These are phyloP conservation scores for Tenthredo amoena DNA, from an alignment of 2,888 invertebrate genomes.

Conservation along the genomic window DNA sequence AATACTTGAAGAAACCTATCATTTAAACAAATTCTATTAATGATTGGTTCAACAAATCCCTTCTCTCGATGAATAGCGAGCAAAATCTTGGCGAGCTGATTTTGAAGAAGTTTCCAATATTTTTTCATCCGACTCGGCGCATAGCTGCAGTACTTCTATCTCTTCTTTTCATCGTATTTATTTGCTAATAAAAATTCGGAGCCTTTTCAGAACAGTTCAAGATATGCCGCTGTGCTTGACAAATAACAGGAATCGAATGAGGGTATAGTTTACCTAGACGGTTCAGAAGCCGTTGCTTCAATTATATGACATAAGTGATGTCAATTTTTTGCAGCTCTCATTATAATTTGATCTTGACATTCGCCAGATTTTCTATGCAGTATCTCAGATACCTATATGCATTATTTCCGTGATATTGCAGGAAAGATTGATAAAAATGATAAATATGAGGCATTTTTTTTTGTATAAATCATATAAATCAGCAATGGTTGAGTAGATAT, in stretches of 20 bases:
- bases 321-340: neutral
- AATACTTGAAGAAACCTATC: neutral
- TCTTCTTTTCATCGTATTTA: neutral
- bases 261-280: neutral
- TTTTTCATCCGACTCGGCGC: neutral
- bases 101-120: constrained; percentile 1
- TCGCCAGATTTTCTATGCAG: neutral
- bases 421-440: neutral
- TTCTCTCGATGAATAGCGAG: neutral
- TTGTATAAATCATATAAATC: neutral
- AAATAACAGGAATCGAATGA: neutral
- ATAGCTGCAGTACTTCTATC: neutral
- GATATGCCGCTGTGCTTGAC: neutral
- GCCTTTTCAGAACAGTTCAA: neutral
- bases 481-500: neutral
- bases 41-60: neutral
- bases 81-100: neutral
- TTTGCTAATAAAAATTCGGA: neutral
- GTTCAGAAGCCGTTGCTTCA: too few relatives aligned
- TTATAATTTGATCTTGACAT: neutral
- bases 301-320: neutral
- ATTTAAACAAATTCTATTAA: neutral
- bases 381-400: neutral
- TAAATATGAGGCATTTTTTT: too few relatives aligned
- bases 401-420: neutral